Percentiles rank a stretch among this genome's conserved stretches.
These are phyloP conservation scores for Coregonus sp. DNA, from an alignment of 2,797 vertebrate species.

Conservation along the genomic window DNA sequence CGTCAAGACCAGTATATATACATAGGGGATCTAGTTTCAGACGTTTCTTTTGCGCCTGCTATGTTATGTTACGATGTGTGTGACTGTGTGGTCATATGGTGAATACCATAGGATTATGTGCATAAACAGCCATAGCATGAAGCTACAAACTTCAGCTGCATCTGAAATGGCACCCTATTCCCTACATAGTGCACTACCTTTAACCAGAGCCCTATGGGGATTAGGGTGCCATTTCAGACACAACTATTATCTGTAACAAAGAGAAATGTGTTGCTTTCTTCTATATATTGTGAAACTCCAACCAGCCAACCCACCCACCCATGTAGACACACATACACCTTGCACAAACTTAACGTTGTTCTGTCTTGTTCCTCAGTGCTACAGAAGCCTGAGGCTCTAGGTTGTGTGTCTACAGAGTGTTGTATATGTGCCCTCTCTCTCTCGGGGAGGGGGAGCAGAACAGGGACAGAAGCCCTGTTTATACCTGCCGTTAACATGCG, in stretches of 20 bases:
- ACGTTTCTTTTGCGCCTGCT: no score
- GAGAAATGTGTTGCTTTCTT: slow-evolving; percentile 18
- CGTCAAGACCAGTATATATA: no score
- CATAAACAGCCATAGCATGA: slow-evolving; percentile 26
- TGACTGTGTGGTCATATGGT: background rate
- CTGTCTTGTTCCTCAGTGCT: slow-evolving; percentile 35
- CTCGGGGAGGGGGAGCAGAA: no score
- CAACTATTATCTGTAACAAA: slow-evolving; percentile 1
- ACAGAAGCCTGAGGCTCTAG: slow-evolving; percentile 34
- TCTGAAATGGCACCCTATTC: no score
- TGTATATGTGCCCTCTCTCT: slow-evolving; percentile 20
- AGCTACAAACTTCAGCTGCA: slow-evolving; percentile 1
- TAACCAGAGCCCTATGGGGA: no score
- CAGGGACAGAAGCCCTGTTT: no score
- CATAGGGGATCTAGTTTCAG: no score
- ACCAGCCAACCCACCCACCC: no score
- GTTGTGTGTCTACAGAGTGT: slow-evolving; percentile 45
- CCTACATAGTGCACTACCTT: no score
- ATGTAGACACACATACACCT: background rate
- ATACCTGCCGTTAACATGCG: no score
- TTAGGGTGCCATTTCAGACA: no score
- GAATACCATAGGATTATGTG: background rate
- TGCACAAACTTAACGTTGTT: slow-evolving; percentile 28
- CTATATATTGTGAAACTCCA: slow-evolving; percentile 38
- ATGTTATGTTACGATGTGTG: background rate